Evolutionary conservation across 2,113 vertebrate genomes (phyloP), one percentile per base, ranked within the genome.

Genomic region (Cromileptes altivelis): DNA sequence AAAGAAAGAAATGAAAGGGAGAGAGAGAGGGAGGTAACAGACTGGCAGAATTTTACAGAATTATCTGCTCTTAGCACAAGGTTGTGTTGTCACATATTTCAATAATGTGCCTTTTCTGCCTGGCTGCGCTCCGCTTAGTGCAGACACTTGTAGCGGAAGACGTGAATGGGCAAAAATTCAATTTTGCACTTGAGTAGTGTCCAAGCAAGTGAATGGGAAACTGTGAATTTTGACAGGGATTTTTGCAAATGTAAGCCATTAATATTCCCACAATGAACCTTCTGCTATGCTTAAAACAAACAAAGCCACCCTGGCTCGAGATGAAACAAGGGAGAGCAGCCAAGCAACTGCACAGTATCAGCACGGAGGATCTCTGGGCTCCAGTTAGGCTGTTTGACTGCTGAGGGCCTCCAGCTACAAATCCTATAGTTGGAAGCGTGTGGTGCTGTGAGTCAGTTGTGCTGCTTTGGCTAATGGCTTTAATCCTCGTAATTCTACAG

Each of bases 171-270:
- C 83, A 1, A 67, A 84, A 92, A 92, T 94, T 94, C 80, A 93
- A 94, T 93, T 88, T 92, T 91, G 82, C 90, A 93, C 90, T 95
- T 94, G 91, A 96, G 85, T 80, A 82, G 84, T 58, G 88, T 93
- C 92, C 89, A 94, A 93, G 86, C 65, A 75, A 78, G 74, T 85
- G 69, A 92, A 81, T 72, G 53, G 79, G 63, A 86, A 79, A 86
- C 80, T 71, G 76, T 82, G 62, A 63, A 55, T 83, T 80, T 88
- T 78, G 10, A 45, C 42, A 45, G 42, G 42, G 42, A 45, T 79
- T 90, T 91, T 87, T 52, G 52, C 84, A 84, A 92, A 91, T 85
- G 83, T 85, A 84, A 73, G 75, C 80, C 84, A 88, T 94, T 89
- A 87, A 90, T 85, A 84, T 91, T 83, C 69, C 9, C 49, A 65